These are phyloP conservation scores for Eugnorisma glareosa DNA, from an alignment of 2,888 invertebrate species.

Conservation along the genomic window DNA sequence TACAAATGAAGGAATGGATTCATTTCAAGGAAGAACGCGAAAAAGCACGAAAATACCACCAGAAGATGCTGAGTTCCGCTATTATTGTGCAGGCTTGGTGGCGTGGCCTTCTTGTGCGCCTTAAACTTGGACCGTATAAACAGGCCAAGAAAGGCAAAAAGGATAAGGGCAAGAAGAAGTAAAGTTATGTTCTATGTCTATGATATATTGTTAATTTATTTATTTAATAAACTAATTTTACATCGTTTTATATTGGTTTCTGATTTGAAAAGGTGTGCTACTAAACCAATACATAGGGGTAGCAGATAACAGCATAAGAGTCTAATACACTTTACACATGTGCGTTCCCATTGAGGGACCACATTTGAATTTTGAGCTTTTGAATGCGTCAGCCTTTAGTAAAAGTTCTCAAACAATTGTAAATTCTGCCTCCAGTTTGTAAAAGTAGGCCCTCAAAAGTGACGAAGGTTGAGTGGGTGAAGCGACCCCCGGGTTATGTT, in stretches of 20 bases:
- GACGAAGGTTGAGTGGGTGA: too few species aligned
- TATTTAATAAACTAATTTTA: conserved; percentile 49
- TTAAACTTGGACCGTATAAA: conserved; percentile 81
- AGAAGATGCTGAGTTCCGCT: conserved; percentile 81
- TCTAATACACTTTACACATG: neutral
- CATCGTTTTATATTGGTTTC: neutral
- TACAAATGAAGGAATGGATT: conserved; percentile 78
- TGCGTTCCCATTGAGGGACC: too few species aligned
- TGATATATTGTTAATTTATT: conserved; percentile 36
- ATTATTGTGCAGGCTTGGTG: conserved; percentile 85
- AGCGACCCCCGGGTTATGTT: too few species aligned
- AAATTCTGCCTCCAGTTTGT: too few species aligned
- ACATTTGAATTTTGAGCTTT: too few species aligned
- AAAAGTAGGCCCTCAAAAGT: too few species aligned
- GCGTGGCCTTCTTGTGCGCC: conserved; percentile 84
- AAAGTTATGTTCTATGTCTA: neutral
- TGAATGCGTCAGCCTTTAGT: too few species aligned
- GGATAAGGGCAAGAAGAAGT: conserved; percentile 4
- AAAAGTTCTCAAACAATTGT: too few species aligned
- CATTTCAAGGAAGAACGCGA: conserved; percentile 82
- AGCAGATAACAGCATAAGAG: neutral
- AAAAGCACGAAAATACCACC: conserved; percentile 74
- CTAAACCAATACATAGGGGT: neutral
- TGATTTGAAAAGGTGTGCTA: neutral
- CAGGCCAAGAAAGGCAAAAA: conserved; percentile 59